A percentile compares a stretch with the other conserved stretches of the same genome.
Conservation (phyloP, 2,888 invertebrate genomes). For the Apotomis betuletana region DNA sequence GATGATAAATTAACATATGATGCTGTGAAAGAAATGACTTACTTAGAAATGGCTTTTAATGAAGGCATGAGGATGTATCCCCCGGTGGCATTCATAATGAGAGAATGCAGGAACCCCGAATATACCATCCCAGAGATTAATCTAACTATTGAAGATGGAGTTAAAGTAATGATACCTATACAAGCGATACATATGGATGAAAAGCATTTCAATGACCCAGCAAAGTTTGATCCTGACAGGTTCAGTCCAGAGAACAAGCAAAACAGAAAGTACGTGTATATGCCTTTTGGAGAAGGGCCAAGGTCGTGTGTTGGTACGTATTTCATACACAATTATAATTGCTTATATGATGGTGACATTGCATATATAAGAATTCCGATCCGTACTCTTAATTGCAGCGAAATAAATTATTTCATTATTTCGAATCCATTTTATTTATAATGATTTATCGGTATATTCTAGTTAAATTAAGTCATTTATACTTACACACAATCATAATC, state of each 20-base stretch:
- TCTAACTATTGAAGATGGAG: slow-evolving; percentile 66
- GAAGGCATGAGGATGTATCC: slow-evolving; percentile 76
- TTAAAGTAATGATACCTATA: slow-evolving; percentile 67
- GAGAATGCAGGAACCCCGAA: slow-evolving; percentile 66
- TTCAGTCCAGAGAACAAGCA: slow-evolving; percentile 59
- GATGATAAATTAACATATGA: slow-evolving; percentile 68
- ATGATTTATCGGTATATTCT: no score
- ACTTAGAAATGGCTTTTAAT: slow-evolving; percentile 71
- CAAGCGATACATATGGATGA: slow-evolving; percentile 73
- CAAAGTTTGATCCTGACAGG: slow-evolving; percentile 70
- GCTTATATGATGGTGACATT: no score
- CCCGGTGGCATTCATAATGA: slow-evolving; percentile 67
- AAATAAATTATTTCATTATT: no score
- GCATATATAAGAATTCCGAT: no score
- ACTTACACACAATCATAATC: no score
- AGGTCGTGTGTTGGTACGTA: slow-evolving; percentile 73
- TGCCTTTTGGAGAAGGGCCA: slow-evolving; percentile 76
- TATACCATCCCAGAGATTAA: slow-evolving; percentile 72
- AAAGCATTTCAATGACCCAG: slow-evolving; percentile 66
- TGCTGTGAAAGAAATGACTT: slow-evolving; percentile 71
- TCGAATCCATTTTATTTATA: no score
- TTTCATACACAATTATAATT: not conserved
- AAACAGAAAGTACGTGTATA: slow-evolving; percentile 61
- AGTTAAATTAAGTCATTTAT: no score
- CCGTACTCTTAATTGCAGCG: no score